Conservation (phyloP, 2,888 invertebrate genomes). For the Pelosia muscerda region DNA sequence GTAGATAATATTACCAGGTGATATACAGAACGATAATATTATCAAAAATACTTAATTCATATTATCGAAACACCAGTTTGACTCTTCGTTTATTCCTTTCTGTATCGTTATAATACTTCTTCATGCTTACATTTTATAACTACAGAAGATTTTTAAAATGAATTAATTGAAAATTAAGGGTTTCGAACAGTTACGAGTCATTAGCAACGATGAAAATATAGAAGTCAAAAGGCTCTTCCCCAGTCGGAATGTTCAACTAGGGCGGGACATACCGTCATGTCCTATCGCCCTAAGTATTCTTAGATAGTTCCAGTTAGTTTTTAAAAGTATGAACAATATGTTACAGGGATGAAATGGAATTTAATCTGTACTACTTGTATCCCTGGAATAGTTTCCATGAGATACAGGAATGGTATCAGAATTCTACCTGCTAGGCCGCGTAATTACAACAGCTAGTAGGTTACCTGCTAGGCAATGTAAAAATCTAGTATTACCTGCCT, state of each 20-base stretch:
- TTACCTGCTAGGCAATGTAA: background rate
- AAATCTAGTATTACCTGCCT: constrained; percentile 4
- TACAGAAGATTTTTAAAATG: background rate
- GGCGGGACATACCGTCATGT: too few relatives aligned
- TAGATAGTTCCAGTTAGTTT: too few relatives aligned
- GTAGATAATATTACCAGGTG: too few relatives aligned
- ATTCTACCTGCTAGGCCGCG: too few relatives aligned
- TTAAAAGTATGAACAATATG: too few relatives aligned
- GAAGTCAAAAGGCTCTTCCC: background rate
- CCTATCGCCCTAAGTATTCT: too few relatives aligned
- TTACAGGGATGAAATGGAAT: too few relatives aligned
- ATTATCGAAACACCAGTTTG: background rate
- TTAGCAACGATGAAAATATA: background rate
- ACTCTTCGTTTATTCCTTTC: background rate
- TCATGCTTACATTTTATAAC: background rate
- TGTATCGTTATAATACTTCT: background rate
- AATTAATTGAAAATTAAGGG: background rate
- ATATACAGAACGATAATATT: background rate
- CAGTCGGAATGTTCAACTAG: too few relatives aligned
- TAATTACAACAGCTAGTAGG: background rate
- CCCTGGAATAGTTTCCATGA: too few relatives aligned
- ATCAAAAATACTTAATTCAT: background rate
- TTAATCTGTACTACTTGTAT: too few relatives aligned
- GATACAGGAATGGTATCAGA: too few relatives aligned
- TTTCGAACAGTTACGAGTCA: background rate